Evolutionary conservation across 2,888 invertebrate genomes (phyloP), one percentile per base, ranked within the genome.

Genomic region (Caenorhabditis parvicauda): DNA sequence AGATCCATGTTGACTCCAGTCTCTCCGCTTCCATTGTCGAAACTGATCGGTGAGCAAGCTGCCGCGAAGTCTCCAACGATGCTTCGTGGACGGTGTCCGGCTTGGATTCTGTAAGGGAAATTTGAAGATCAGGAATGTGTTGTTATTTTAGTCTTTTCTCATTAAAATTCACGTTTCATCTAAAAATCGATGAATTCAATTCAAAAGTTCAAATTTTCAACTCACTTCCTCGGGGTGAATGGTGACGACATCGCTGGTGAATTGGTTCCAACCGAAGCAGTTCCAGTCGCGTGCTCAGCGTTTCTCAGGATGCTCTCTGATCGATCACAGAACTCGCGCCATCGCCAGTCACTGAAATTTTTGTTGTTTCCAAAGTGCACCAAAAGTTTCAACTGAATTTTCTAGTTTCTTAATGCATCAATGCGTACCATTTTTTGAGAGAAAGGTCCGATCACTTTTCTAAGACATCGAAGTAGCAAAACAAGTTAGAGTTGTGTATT

Each of bases 271-370:
- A 54, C 54, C 0, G 62, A 62, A 9, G 58, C 57, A 12, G 51
- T 61, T 42, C 57, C 38, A n/a, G n/a, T n/a, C n/a, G n/a, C n/a
- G n/a, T n/a, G n/a, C n/a, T n/a, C n/a, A n/a, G n/a, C n/a, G n/a
- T n/a, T n/a, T n/a, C n/a, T n/a, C n/a, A n/a, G n/a, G 2, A 19
- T n/a, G 17, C 25, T 55, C 25, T 67, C 66, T 14, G 59, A 47
- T 21, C 51, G 45, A 17, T 66, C 64, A 29, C 66, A 67, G 51
- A 64, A 53, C 17, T 66, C 67, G 5, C 67, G 44, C 70, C 70
- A 70, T 25, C 57, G 54, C 70, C 70, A 70, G 9, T 70, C 70
- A 37, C 64, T 70, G 32, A 49, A 60, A 54, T 12, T 41, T 41
- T 41, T 19, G n/a, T n/a, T n/a, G n/a, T n/a, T n/a, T n/a, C n/a